Percentiles rank a stretch among this genome's conserved stretches.
Evolutionary conservation across 2,888 invertebrate genomes (phyloP).

Genomic region (Heteromyza rotundicornis): DNA sequence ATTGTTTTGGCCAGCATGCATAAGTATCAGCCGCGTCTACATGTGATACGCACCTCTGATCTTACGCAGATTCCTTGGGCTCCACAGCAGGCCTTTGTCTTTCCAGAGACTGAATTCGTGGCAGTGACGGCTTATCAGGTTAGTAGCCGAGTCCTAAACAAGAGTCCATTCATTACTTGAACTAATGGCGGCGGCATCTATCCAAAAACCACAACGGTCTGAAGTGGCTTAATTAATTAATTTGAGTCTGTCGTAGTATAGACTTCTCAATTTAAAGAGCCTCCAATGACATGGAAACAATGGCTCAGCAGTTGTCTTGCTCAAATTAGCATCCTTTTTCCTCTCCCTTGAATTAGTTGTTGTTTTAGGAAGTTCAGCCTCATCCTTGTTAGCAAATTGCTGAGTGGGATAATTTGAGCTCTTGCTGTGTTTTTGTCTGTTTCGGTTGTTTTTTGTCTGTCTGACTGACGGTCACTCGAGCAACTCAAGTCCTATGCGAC

Average conservation of each 20-base stretch:
- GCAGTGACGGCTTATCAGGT: conserved; percentile 97
- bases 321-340: too few relatives aligned
- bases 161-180: too few relatives aligned
- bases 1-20: conserved; percentile 94
- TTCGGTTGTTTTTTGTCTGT: background rate
- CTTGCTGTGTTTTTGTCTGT: conserved; percentile 41
- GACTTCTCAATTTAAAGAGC: too few relatives aligned
- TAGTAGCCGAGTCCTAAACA: conserved; percentile 38
- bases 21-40: conserved; percentile 88
- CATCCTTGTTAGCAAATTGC: conserved; percentile 27
- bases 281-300: too few relatives aligned
- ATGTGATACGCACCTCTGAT: conserved; percentile 81
- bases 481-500: conserved; percentile 15
- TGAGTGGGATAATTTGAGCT: conserved; percentile 32
- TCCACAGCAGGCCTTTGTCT: conserved; percentile 71
- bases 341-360: conserved; percentile 15
- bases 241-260: too few relatives aligned
- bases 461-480: conserved; percentile 21
- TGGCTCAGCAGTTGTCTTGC: too few relatives aligned
- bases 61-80: conserved; percentile 73
- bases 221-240: conserved; percentile 9
- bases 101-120: conserved; percentile 86
- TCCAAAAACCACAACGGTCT: conserved; percentile 9
- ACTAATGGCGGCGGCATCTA: conserved; percentile 9
- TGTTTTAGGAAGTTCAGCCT: conserved; percentile 21